phyloP scores from a whole-genome alignment of 2,888 invertebrate genomes.

The Acanthopleura granulata region DNA sequence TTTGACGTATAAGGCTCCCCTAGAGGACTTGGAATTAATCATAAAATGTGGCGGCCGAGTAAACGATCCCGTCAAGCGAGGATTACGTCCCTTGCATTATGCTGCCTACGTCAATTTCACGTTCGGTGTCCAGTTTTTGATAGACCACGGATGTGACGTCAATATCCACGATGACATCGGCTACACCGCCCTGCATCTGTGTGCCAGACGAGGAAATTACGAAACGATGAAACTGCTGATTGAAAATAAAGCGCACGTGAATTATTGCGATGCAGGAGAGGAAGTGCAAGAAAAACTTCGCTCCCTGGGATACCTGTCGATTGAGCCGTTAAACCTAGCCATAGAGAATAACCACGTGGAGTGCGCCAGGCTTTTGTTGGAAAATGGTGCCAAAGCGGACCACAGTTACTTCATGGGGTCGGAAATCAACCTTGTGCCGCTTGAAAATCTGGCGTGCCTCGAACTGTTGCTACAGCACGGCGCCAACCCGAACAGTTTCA shows the following conservation, averaged over 20 bases:
- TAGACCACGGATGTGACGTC: slow-evolving; percentile 77
- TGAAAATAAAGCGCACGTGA: slow-evolving; percentile 83
- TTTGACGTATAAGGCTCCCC: slow-evolving; percentile 87
- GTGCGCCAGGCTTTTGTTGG: slow-evolving; percentile 77
- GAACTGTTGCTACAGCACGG: slow-evolving; percentile 87
- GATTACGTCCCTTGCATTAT: slow-evolving; percentile 90
- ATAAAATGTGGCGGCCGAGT: slow-evolving; percentile 82
- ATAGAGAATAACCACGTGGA: slow-evolving; percentile 86
- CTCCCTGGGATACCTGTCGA: slow-evolving; percentile 68
- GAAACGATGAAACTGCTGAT: slow-evolving; percentile 75
- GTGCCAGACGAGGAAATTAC: slow-evolving; percentile 87
- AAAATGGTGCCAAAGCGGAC: slow-evolving; percentile 90
- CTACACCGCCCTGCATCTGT: slow-evolving; percentile 89
- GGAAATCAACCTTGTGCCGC: slow-evolving; percentile 88
- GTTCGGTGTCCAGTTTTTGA: slow-evolving; percentile 83
- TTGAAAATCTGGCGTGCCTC: slow-evolving; percentile 82
- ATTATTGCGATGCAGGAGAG: slow-evolving; percentile 81
- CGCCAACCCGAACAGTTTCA: slow-evolving; percentile 88
- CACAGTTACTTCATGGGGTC: slow-evolving; percentile 92
- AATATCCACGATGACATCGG: slow-evolving; percentile 85
- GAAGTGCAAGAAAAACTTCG: slow-evolving; percentile 50
- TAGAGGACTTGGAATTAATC: slow-evolving; percentile 88
- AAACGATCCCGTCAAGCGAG: slow-evolving; percentile 86
- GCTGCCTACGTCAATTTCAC: slow-evolving; percentile 86
- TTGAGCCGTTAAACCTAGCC: slow-evolving; percentile 90